Conservation (phyloP, 2,797 vertebrate species). For the Tarsius wallacei region DNA sequence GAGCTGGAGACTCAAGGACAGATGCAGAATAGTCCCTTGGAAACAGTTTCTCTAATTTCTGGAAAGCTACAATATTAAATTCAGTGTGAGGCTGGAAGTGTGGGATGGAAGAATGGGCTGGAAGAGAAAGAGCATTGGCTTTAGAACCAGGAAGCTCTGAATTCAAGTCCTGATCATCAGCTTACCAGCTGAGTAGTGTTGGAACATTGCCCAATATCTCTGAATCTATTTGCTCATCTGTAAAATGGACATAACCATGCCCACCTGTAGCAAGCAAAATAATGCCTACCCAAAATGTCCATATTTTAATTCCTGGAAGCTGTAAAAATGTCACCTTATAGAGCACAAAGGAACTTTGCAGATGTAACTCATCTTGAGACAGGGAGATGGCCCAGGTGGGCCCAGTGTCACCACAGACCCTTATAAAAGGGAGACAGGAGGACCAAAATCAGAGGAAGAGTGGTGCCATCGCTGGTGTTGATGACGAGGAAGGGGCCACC, state of each 20-base stretch:
- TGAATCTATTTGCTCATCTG: background rate
- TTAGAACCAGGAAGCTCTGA: background rate
- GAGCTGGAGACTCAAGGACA: background rate
- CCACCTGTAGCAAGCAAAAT: background rate
- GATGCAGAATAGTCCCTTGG: background rate
- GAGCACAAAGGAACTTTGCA: background rate
- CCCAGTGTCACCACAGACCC: background rate
- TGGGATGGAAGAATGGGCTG: background rate
- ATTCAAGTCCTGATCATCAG: background rate
- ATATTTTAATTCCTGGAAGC: background rate
- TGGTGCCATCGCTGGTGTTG: fast-evolving
- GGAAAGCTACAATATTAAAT: background rate
- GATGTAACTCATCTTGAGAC: too few species aligned
- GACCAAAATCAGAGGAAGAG: too few species aligned
- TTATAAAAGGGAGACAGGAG: background rate
- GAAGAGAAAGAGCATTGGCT: background rate
- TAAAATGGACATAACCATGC: background rate
- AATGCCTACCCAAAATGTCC: background rate
- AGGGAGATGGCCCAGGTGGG: too few species aligned
- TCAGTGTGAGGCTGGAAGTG: background rate
- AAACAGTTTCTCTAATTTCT: background rate
- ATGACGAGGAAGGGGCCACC: background rate
- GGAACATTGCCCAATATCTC: background rate
- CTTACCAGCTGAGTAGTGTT: background rate
- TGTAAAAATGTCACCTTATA: background rate